A percentile compares a stretch with the other conserved stretches of the same genome.
Evolutionary conservation across 2,113 vertebrate species (phyloP).

Genomic region (Oreochromis tanganicae): DNA sequence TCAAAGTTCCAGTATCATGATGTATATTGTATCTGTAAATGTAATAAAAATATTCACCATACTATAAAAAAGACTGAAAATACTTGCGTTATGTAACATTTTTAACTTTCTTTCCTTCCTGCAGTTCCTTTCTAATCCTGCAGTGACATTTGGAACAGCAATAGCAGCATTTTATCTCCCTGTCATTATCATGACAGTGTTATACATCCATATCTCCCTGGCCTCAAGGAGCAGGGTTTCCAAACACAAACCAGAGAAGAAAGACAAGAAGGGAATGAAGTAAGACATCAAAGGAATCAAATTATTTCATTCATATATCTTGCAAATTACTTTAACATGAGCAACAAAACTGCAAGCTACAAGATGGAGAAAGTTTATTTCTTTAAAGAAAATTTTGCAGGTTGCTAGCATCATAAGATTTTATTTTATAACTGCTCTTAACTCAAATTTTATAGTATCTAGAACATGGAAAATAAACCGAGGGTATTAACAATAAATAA

Average conservation of each 20-base stretch:
- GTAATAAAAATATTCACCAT: background rate
- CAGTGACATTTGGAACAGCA: conserved; percentile 92
- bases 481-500: rapidly evolving
- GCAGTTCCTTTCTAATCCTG: conserved; percentile 95
- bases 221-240: conserved; percentile 93
- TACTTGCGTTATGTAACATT: background rate
- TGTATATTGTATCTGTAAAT: background rate
- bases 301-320: background rate
- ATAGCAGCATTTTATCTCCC: conserved; percentile 98
- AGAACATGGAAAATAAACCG: background rate
- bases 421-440: background rate
- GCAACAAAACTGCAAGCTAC: background rate
- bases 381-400: rapidly evolving
- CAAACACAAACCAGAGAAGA: conserved; percentile 87
- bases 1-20: background rate
- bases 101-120: background rate
- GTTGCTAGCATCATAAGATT: background rate
- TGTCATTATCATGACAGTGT: conserved; percentile 95
- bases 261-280: conserved; percentile 86
- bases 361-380: background rate
- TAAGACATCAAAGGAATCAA: conserved; percentile 8
- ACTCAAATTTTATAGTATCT: background rate
- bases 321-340: background rate
- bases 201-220: conserved; percentile 95
- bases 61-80: rapidly evolving